These are phyloP conservation scores for Cephalopholis sonnerati DNA, from an alignment of 2,113 vertebrate species.

Conservation along the genomic window DNA sequence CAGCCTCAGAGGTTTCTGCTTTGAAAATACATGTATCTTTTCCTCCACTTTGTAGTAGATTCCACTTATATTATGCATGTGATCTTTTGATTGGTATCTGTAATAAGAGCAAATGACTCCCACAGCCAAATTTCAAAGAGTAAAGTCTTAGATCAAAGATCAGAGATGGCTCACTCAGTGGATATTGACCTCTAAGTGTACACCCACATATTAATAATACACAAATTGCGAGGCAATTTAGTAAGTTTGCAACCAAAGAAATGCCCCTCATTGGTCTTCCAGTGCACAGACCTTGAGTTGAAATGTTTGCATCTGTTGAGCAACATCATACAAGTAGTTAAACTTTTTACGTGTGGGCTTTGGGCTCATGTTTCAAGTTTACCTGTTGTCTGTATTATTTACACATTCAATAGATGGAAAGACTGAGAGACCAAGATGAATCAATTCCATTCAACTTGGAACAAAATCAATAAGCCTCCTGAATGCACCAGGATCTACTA, in stretches of 20 bases:
- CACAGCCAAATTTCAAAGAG: conserved; percentile 20
- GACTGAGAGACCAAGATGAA: not conserved
- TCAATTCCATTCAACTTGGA: not conserved
- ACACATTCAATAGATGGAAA: not conserved
- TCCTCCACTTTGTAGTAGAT: not conserved
- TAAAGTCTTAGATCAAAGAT: conserved; percentile 15
- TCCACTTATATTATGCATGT: conserved; percentile 13
- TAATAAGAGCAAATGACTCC: conserved; percentile 8
- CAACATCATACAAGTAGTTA: not conserved
- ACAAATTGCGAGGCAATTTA: conserved; percentile 8
- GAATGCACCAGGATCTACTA: not conserved
- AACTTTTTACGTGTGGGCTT: not conserved
- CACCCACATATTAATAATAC: not conserved
- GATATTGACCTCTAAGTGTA: conserved; percentile 46
- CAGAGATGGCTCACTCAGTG: conserved; percentile 4
- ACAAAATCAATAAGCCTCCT: conserved; percentile 1
- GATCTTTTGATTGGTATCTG: conserved; percentile 29
- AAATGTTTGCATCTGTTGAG: not conserved
- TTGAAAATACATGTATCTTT: not conserved
- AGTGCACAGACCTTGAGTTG: not conserved
- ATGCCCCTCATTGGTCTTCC: conserved; percentile 10
- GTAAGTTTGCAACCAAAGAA: conserved; percentile 22
- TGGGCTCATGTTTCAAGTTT: not conserved
- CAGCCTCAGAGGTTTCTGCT: no score
- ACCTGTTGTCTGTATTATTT: not conserved